phyloP scores from a whole-genome alignment of 2,888 invertebrate species.

The Drosophila percnosoma region DNA sequence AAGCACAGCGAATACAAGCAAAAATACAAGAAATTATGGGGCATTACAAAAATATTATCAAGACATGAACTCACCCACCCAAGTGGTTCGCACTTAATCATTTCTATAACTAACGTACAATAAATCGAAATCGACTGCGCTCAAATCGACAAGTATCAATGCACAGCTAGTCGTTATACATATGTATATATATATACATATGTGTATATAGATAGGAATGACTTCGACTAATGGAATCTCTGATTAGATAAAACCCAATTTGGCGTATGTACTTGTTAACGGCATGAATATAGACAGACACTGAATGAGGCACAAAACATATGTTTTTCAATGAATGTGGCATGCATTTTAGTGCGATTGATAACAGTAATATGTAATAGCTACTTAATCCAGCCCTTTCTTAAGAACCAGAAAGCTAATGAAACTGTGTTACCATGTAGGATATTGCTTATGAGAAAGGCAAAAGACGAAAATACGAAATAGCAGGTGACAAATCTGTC shows the following conservation, averaged over 20 bases:
- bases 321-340: neutral
- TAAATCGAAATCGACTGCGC: slow-evolving; percentile 40
- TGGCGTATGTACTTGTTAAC: slow-evolving; percentile 7
- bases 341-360: slow-evolving; percentile 4
- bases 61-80: slow-evolving; percentile 39
- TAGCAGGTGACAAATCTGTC: too few species aligned
- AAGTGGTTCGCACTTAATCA: slow-evolving; percentile 31
- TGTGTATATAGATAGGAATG: slow-evolving; percentile 23
- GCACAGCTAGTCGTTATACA: neutral
- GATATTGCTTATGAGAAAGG: neutral
- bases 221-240: slow-evolving; percentile 29
- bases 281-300: slow-evolving; percentile 10
- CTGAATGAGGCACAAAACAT: slow-evolving; percentile 15
- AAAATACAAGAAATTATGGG: slow-evolving; percentile 30
- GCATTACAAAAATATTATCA: slow-evolving; percentile 45
- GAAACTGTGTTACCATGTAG: slow-evolving; percentile 3
- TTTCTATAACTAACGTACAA: slow-evolving; percentile 44
- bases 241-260: slow-evolving; percentile 52
- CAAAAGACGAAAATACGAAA: neutral
- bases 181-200: neutral
- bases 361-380: slow-evolving; percentile 5
- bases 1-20: slow-evolving; percentile 3
- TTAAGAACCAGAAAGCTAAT: neutral
- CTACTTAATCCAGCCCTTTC: neutral
- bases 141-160: slow-evolving; percentile 6